Conservation (phyloP, 1,140 invertebrate genomes). For the Pogonomyrmex californicus region DNA sequence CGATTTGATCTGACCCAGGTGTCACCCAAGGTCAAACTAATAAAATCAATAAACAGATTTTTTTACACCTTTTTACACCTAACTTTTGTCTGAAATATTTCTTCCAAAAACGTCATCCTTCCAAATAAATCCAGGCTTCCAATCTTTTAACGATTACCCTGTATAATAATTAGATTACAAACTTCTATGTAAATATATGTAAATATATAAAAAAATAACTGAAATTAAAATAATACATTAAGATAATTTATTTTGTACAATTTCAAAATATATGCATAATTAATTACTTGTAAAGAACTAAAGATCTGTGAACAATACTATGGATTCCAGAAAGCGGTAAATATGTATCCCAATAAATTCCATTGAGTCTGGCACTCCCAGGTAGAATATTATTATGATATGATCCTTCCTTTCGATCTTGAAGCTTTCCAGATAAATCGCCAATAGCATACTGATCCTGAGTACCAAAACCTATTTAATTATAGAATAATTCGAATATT, state of each 20-base stretch:
- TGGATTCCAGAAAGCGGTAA: constrained; percentile 94
- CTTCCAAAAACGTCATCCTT: too few species aligned
- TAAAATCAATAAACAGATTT: too few species aligned
- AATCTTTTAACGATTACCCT: too few species aligned
- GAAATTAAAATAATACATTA: constrained; percentile 3
- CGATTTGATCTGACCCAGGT: too few species aligned
- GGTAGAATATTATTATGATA: constrained; percentile 90
- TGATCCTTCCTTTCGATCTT: constrained; percentile 90
- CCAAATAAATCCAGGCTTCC: too few species aligned
- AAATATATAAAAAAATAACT: neutral
- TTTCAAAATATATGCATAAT: neutral
- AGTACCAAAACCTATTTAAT: constrained; percentile 89
- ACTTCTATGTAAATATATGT: neutral
- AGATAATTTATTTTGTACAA: neutral
- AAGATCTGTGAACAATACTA: constrained; percentile 93
- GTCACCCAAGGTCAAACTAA: too few species aligned
- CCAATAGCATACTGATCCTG: constrained; percentile 96
- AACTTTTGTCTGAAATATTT: too few species aligned
- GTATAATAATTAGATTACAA: too few species aligned
- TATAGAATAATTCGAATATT: neutral
- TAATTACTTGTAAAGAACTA: constrained; percentile 93
- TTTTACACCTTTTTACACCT: too few species aligned
- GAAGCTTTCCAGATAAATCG: constrained; percentile 96
- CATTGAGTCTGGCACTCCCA: constrained; percentile 91
- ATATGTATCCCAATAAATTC: constrained; percentile 94